Base-by-base conservation (phyloP, 2,113 vertebrate species). In the Actenoides lindsayi region DNA sequence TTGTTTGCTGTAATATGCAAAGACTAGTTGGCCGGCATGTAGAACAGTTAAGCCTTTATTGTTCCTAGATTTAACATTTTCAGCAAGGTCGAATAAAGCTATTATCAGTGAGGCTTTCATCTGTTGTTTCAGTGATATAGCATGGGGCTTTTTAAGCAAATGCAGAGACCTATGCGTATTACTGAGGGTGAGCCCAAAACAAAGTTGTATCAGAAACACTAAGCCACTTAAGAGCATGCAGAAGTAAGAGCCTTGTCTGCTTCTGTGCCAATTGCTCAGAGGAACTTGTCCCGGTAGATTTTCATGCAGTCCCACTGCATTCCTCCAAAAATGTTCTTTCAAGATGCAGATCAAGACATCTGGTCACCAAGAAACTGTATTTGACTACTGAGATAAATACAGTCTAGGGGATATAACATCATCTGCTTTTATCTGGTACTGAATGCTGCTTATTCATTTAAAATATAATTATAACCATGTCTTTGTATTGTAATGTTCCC, bases 41-140 rank as follows among this genome's bases (percentile, higher is more conserved):
- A 78, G 96, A 96, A 96, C 96, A 97, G 92, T 74, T 96, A 93
- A 95, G 92, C 94, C 88, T 92, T 91, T 88, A 92, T 93, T 96
- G 96, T 92, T 78, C 48, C 85, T 75, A 74, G 90, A 77, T 39
- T 96, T 86, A 92, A 90, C 82, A 46, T 97, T 95, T 96, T 70
- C 92, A 89, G 60, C 83, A 95, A 96, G 94, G 92, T 93, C 83
- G 90, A 96, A 92, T 92, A 88, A 95, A 86, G 90, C 93, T 59
- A 83, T 94, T 96, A 88, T 81, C 90, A 93, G 35, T 25, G 85
- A 77, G 83, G 64, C 48, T 89, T 84, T 82, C 37, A 42, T 91
- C 75, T 90, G 73, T 89, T 95, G 51, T 95, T 93, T 90, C 83
- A 53, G 56, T 60, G 88, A 71, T 81, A 80, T 4, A 92, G 39